A percentile compares a stretch with the other conserved stretches of the same genome.
Evolutionary conservation across 1,140 invertebrate species (phyloP).

Genomic region (Meteorus sp.): DNA sequence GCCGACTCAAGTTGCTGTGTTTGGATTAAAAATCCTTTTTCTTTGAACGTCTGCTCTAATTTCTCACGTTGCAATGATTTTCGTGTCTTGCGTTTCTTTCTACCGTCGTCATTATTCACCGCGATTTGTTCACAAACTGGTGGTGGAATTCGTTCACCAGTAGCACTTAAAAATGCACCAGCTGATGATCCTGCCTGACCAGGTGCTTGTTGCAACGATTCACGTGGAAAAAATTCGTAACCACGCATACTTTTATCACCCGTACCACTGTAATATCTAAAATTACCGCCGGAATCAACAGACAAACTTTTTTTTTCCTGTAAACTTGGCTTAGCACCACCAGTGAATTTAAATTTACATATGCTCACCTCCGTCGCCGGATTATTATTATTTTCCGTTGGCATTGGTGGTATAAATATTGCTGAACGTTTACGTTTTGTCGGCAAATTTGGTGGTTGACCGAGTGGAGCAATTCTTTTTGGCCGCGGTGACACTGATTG

Average conservation of each 20-base stretch:
- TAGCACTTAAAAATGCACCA: slow-evolving; percentile 59
- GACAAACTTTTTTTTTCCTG: slow-evolving; percentile 91
- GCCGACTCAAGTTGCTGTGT: slow-evolving; percentile 90
- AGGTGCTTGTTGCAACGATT: slow-evolving; percentile 65
- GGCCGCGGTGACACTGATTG: slow-evolving; percentile 40
- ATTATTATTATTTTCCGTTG: slow-evolving; percentile 70
- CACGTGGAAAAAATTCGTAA: slow-evolving; percentile 75
- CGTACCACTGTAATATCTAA: slow-evolving; percentile 77
- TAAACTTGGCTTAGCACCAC: slow-evolving; percentile 80
- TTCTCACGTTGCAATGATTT: slow-evolving; percentile 85
- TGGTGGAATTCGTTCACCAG: slow-evolving; percentile 60
- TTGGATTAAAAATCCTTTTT: slow-evolving; percentile 89
- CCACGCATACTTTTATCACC: slow-evolving; percentile 75
- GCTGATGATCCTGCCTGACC: slow-evolving; percentile 54
- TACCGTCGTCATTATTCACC: slow-evolving; percentile 53
- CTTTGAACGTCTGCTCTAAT: slow-evolving; percentile 87
- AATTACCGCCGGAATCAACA: slow-evolving; percentile 83
- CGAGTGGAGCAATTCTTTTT: slow-evolving; percentile 42
- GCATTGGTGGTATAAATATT: slow-evolving; percentile 80
- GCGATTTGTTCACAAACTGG: slow-evolving; percentile 39
- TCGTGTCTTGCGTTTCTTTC: slow-evolving; percentile 73
- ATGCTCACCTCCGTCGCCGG: slow-evolving; percentile 83
- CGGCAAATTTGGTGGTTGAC: slow-evolving; percentile 47
- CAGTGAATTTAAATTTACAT: slow-evolving; percentile 91
- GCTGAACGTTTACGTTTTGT: slow-evolving; percentile 77